A percentile compares a stretch with the other conserved stretches of the same genome.
Conservation (phyloP, 2,113 vertebrate genomes). For the rabbit (Oryctolagus cuniculus) region DNA sequence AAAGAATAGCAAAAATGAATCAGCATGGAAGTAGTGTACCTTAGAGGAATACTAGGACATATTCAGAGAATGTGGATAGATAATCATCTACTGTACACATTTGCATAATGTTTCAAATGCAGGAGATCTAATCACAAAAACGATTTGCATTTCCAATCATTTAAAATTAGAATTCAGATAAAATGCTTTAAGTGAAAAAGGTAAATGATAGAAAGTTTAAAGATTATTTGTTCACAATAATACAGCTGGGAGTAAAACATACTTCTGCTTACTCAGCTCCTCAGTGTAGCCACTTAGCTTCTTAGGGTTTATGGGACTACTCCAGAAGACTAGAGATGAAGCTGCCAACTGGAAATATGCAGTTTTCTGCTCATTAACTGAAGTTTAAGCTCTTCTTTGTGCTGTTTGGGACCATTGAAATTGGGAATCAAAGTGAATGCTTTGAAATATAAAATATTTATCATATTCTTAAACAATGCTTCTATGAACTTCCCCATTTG, state of each 20-base stretch:
- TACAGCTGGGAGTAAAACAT: slow-evolving; percentile 43
- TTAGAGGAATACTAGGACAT: slow-evolving; percentile 2
- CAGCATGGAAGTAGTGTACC: background rate
- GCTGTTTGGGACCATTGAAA: background rate
- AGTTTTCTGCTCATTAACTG: background rate
- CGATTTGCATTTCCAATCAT: background rate
- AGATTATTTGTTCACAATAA: background rate
- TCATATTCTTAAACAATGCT: background rate
- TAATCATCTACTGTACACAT: background rate
- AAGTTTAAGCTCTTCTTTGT: background rate
- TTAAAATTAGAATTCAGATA: background rate
- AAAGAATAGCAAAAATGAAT: background rate
- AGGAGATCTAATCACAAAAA: background rate
- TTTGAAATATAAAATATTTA: slow-evolving; percentile 46
- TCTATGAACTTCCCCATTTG: background rate
- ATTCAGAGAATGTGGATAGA: background rate
- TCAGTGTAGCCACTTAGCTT: background rate
- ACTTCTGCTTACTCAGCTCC: background rate
- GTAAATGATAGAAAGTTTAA: background rate
- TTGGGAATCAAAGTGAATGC: slow-evolving; percentile 6
- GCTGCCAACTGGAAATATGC: background rate
- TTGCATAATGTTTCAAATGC: background rate
- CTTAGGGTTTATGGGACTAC: background rate
- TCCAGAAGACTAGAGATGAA: background rate
- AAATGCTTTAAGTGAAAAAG: background rate